Evolutionary conservation across 2,113 vertebrate species (phyloP).

Genomic region (Eulacestoma nigropectus): DNA sequence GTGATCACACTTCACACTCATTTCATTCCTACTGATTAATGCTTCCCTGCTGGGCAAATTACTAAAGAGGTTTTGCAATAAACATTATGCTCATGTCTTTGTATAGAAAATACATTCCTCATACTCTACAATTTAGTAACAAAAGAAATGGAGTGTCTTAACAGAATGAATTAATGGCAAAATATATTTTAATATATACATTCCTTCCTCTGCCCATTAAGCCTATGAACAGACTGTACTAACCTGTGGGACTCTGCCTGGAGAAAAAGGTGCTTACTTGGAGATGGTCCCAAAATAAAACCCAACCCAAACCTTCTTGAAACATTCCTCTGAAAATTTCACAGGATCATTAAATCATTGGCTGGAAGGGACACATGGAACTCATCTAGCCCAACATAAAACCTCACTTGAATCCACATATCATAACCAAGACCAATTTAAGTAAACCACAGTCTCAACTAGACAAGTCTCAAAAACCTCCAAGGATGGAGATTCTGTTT

Average conservation of each 20-base stretch:
- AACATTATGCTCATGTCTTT: not conserved
- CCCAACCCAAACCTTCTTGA: not conserved
- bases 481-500: not conserved
- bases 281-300: not conserved
- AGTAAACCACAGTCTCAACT: not conserved
- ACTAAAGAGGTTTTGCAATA: not conserved
- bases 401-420: not conserved
- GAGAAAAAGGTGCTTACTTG: not conserved
- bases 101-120: not conserved
- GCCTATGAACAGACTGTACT: not conserved
- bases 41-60: not conserved
- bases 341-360: not conserved
- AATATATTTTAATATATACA: not conserved
- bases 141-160: not conserved
- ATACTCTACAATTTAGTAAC: not conserved
- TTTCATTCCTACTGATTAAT: not conserved
- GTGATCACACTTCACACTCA: not conserved
- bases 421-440: not conserved
- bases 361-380: not conserved
- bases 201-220: not conserved
- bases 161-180: not conserved
- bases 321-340: not conserved
- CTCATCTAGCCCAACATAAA: not conserved
- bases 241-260: not conserved
- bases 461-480: not conserved